Conservation (phyloP, 2,797 vertebrate species). For the Ara ararauna region DNA sequence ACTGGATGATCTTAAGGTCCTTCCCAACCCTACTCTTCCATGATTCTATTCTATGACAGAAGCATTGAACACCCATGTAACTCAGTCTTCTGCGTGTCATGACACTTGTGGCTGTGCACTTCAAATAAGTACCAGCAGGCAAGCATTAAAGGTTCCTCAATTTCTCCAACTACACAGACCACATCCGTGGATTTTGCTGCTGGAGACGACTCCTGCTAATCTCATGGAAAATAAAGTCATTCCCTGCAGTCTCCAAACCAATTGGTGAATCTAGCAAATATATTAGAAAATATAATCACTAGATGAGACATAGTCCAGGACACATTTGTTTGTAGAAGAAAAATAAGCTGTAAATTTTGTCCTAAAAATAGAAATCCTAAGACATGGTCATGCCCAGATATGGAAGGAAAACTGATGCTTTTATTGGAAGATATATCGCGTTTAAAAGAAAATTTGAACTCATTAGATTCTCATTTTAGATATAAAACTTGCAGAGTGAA, state of each 20-base stretch:
- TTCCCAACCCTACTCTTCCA: not conserved
- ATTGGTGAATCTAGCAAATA: not conserved
- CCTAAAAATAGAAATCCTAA: not conserved
- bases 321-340: not conserved
- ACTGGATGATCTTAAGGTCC: not conserved
- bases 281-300: not conserved
- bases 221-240: not conserved
- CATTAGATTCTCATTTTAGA: not conserved
- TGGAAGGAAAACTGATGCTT: not conserved
- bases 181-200: not conserved
- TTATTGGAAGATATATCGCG: not conserved
- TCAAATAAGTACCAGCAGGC: not conserved
- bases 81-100: not conserved
- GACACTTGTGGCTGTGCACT: not conserved
- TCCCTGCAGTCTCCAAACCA: not conserved
- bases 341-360: not conserved
- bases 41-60: not conserved
- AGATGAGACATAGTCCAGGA: not conserved
- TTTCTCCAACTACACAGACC: not conserved
- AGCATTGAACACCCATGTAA: not conserved
- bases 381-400: not conserved
- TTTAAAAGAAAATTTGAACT: not conserved
- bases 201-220: not conserved
- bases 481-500: not conserved
- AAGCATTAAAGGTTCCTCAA: not conserved